A percentile compares a stretch with the other conserved stretches of the same genome.
phyloP scores from a whole-genome alignment of 2,888 invertebrate species.

The Apoderus coryli region DNA sequence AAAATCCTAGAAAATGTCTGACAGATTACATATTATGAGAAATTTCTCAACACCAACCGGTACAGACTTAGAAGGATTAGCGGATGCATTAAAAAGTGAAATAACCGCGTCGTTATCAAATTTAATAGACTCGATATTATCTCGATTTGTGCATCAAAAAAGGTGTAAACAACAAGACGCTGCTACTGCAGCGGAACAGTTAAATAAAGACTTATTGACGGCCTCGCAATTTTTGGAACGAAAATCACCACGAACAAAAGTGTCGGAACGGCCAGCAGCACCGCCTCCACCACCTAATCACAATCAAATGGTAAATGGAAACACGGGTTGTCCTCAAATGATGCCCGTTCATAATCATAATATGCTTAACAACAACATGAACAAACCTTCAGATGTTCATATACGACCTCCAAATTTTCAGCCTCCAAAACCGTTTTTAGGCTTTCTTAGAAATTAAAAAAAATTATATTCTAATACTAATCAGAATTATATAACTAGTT shows the following conservation, averaged over 20 bases:
- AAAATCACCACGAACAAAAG: constrained; percentile 70
- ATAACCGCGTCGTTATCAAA: constrained; percentile 71
- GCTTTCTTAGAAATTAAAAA: too few relatives aligned
- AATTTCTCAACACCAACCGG: constrained; percentile 50
- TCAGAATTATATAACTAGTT: too few relatives aligned
- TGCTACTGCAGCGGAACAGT: constrained; percentile 67
- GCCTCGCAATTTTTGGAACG: constrained; percentile 70
- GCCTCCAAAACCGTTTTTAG: constrained; percentile 70
- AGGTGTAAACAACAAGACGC: constrained; percentile 66
- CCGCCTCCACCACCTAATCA: constrained; percentile 32
- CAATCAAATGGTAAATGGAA: constrained; percentile 31
- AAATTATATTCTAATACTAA: too few relatives aligned
- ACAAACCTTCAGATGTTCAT: constrained; percentile 40
- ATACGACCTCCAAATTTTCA: constrained; percentile 68
- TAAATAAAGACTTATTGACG: constrained; percentile 70
- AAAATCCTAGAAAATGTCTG: too few relatives aligned
- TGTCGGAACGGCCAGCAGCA: constrained; percentile 42
- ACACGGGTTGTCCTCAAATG: constrained; percentile 38
- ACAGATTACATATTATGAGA: constrained; percentile 62
- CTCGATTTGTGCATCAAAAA: constrained; percentile 70
- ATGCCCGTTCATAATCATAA: constrained; percentile 33
- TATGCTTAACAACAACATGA: too few relatives aligned
- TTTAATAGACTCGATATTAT: constrained; percentile 77
- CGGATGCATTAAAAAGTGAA: constrained; percentile 84
- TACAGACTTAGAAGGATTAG: constrained; percentile 73